A percentile compares a stretch with the other conserved stretches of the same genome.
phyloP scores from a whole-genome alignment of 2,797 vertebrate genomes.

The Knipowitschia caucasica region DNA sequence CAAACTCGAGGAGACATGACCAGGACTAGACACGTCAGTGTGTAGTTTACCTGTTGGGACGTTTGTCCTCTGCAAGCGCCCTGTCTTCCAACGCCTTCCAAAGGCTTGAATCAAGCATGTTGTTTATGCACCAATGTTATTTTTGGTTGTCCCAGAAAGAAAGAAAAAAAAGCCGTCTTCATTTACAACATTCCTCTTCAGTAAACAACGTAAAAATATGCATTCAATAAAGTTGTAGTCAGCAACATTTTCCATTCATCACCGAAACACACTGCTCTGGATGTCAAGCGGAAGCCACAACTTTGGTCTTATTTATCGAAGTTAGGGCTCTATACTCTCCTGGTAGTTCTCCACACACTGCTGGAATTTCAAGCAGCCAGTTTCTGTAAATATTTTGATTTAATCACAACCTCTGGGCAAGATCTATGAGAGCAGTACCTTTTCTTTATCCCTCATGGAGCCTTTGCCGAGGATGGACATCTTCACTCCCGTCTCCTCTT shows the following conservation, averaged over 20 bases:
- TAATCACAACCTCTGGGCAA: conserved; percentile 18
- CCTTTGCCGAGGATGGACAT: conserved; percentile 99
- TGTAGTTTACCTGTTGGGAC: no score
- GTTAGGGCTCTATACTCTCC: conserved; percentile 30
- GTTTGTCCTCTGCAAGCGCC: no score
- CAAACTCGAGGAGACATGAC: no score
- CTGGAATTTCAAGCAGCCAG: conserved; percentile 12
- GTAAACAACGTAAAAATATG: neutral
- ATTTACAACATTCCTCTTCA: no score
- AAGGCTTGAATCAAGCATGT: no score
- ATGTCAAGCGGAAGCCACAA: conserved; percentile 46
- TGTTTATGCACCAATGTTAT: no score
- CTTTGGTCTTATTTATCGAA: conserved; percentile 43
- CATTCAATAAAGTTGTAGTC: neutral
- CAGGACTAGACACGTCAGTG: no score
- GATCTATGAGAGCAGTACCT: conserved; percentile 59
- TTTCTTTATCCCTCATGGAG: conserved; percentile 98
- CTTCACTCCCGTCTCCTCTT: conserved; percentile 98
- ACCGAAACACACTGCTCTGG: conserved; percentile 3
- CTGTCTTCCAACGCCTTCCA: no score
- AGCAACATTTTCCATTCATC: neutral
- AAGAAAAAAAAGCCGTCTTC: neutral
- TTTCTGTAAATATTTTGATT: conserved; percentile 34
- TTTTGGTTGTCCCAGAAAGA: no score
- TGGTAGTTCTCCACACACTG: conserved; percentile 18